Percentiles rank a stretch among this genome's conserved stretches.
Evolutionary conservation across 2,113 vertebrate species (phyloP).

Genomic region (Mobula hypostoma): DNA sequence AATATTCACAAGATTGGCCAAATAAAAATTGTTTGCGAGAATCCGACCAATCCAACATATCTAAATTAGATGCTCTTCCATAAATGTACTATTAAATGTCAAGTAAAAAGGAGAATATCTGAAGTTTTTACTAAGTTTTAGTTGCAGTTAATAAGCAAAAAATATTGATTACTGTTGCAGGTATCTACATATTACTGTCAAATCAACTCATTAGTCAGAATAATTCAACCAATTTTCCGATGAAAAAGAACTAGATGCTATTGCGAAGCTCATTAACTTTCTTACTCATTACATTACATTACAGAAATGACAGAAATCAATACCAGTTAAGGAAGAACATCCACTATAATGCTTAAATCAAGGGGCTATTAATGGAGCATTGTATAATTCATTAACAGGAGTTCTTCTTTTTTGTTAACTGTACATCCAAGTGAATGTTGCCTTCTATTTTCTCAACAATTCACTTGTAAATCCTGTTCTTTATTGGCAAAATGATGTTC

Average conservation of each 20-base stretch:
- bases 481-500: background rate
- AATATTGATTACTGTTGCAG: background rate
- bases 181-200: background rate
- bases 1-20: background rate
- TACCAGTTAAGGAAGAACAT: slow-evolving; percentile 17
- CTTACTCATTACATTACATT: slow-evolving; percentile 17
- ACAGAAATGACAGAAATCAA: slow-evolving; percentile 27
- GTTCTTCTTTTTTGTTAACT: background rate
- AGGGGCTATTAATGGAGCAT: background rate
- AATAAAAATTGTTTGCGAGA: background rate
- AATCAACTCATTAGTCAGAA: slow-evolving; percentile 2
- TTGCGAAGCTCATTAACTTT: slow-evolving; percentile 23
- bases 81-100: background rate
- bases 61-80: background rate
- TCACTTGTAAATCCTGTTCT: background rate
- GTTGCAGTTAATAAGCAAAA: background rate
- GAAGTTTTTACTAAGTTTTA: background rate
- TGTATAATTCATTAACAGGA: background rate
- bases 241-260: background rate
- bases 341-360: background rate
- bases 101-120: background rate
- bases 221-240: background rate
- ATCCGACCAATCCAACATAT: background rate
- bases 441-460: background rate
- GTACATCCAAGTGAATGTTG: background rate